phyloP scores from a whole-genome alignment of 2,113 vertebrate species.

The Datnioides undecimradiatus region DNA sequence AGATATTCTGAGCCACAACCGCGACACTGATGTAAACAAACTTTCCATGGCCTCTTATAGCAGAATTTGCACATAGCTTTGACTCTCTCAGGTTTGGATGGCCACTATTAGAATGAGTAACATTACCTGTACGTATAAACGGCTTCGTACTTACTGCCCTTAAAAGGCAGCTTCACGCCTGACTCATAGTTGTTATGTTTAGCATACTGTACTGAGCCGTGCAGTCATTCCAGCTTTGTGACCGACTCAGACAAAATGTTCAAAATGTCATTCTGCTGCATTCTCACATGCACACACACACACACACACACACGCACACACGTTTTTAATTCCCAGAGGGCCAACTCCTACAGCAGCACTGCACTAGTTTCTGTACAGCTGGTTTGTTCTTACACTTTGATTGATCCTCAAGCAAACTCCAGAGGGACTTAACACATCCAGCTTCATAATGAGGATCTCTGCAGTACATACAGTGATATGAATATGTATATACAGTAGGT shows the following conservation, averaged over 20 bases:
- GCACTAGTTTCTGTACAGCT: slow-evolving; percentile 49
- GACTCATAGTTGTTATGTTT: slow-evolving; percentile 58
- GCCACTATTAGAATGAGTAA: slow-evolving; percentile 29
- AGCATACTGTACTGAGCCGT: slow-evolving; percentile 25
- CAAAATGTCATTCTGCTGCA: slow-evolving; percentile 58
- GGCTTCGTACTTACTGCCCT: slow-evolving; percentile 42
- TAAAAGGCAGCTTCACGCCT: slow-evolving; percentile 51
- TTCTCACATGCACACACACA: slow-evolving; percentile 3
- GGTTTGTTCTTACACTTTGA: slow-evolving; percentile 37
- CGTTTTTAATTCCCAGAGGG: slow-evolving; percentile 36
- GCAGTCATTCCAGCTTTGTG: slow-evolving; percentile 44
- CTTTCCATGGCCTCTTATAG: slow-evolving; percentile 12
- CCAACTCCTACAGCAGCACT: slow-evolving; percentile 37
- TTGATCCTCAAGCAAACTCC: slow-evolving; percentile 16
- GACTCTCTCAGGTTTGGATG: neutral
- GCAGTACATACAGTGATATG: neutral
- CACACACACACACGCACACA: neutral
- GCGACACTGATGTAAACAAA: slow-evolving; percentile 66
- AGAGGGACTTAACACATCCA: slow-evolving; percentile 18
- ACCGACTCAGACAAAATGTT: slow-evolving; percentile 46
- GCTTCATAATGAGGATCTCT: neutral
- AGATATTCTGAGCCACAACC: slow-evolving; percentile 46
- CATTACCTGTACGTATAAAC: slow-evolving; percentile 7
- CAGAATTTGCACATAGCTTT: slow-evolving; percentile 14
- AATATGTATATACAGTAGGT: slow-evolving; percentile 4